Evolutionary conservation across 2,113 vertebrate genomes (phyloP).

Genomic region (Ploceus nigricollis): DNA sequence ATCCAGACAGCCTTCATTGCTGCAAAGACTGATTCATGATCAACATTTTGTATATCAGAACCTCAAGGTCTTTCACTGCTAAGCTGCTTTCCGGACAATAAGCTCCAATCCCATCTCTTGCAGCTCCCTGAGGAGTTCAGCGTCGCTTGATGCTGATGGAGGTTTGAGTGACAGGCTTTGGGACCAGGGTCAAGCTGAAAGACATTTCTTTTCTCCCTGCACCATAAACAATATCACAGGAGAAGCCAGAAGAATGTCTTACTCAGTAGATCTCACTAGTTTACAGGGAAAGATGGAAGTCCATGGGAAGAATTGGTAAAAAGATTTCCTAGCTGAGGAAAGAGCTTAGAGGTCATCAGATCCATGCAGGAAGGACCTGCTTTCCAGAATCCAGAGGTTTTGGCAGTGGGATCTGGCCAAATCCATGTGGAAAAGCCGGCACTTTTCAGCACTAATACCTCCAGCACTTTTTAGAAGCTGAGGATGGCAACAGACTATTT

Average conservation of each 20-base stretch:
- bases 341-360: background rate
- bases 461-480: background rate
- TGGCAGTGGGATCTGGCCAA: background rate
- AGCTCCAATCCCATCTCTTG: background rate
- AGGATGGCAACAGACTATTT: background rate
- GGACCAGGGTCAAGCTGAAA: background rate
- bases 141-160: background rate
- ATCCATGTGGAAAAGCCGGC: background rate
- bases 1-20: background rate
- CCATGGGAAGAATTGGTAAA: background rate
- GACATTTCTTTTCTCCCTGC: background rate
- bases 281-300: background rate
- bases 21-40: background rate
- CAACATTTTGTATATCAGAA: background rate
- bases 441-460: background rate
- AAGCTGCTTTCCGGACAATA: background rate
- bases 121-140: background rate
- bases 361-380: background rate
- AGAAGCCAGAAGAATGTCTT: background rate
- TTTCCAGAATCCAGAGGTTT: background rate
- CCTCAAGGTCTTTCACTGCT: background rate
- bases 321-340: background rate
- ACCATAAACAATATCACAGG: background rate
- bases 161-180: background rate
- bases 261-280: background rate